Evolutionary conservation across 92 coral and sea anemone genomes (phyloP), one percentile per base, ranked within the genome.

Genomic region (Phymanthus crucifer): DNA sequence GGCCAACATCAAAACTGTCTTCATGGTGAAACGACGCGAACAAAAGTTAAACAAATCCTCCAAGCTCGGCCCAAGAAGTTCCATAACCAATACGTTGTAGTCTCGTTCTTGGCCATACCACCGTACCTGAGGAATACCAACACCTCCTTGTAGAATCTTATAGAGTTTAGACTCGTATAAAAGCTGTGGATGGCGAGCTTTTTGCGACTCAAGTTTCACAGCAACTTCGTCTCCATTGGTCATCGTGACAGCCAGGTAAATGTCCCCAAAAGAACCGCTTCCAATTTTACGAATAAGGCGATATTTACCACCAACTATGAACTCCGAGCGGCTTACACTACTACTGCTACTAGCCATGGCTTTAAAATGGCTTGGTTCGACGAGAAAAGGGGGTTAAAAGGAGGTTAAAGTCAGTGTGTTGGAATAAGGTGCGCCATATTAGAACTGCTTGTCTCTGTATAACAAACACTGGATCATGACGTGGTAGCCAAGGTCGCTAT

Each of bases 11-110:
- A 96, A 84, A 38, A 96, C 99, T 56, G 99, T 96, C 91, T 96
- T 96, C 99, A 96, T 96, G 68, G 99, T 96, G 83, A 96, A 96
- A 58, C 99, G 99, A 82, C 99, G 95, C 79, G 99, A 96, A 85
- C 99, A 96, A 79, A 96, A 96, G 86, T 96, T 96, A 89, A 96
- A 96, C 66, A 96, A 93, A 76, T 96, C 99, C 66, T 96, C 99
- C 82, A 96, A 82, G 85, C 99, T 96, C 14, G 99, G 99, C 27
- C 99, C 99, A 32, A 96, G 90, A 6, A 96, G 89, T 76, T 96
- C 99, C 93, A 96, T 93, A 26, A 96, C 99, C 74, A 96, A 73
- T 1, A 94, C 99, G 85, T 96, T 96, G 83, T 96, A 96, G 65
- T 96, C 99, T 61, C 84, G 89, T 79, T 96, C 99, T 86, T 96